These are phyloP conservation scores for Peromyscus nudipes DNA, from an alignment of 2,797 vertebrate genomes.

Conservation along the genomic window DNA sequence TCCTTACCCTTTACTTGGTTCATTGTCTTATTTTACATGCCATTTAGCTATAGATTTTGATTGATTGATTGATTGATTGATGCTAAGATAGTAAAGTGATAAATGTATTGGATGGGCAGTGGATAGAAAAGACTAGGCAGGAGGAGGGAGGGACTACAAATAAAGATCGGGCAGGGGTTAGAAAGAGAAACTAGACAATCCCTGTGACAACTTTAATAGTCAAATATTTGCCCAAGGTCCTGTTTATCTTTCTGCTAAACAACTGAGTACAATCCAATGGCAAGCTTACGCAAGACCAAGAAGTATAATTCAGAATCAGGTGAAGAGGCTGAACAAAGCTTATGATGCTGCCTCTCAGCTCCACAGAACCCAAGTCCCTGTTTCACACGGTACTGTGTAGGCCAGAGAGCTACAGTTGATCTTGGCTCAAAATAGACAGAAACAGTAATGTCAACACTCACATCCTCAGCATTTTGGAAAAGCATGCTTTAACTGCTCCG, in stretches of 20 bases:
- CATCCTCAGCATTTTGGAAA: constrained; percentile 39
- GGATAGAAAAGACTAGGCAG: neutral
- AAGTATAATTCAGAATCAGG: constrained; percentile 19
- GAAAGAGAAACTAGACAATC: neutral
- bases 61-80: neutral
- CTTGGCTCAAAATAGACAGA: neutral
- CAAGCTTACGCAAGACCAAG: constrained; percentile 24
- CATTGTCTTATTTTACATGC: constrained; percentile 9
- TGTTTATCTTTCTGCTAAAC: constrained; percentile 18
- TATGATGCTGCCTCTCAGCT: neutral
- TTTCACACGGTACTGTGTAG: neutral
- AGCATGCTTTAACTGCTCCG: neutral
- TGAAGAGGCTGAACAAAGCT: neutral
- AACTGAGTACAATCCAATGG: neutral
- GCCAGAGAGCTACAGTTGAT: constrained; percentile 24
- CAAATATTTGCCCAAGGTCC: constrained; percentile 6
- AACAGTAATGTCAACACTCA: neutral
- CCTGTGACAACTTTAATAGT: neutral
- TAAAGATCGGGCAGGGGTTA: neutral
- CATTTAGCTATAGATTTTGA: constrained; percentile 38
- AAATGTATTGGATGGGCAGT: neutral
- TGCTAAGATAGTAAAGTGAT: neutral
- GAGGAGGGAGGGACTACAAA: neutral
- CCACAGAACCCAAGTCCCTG: neutral
- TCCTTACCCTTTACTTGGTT: neutral